Evolutionary conservation across 2,113 vertebrate species (phyloP).

Genomic region (Paedocypris sp.): DNA sequence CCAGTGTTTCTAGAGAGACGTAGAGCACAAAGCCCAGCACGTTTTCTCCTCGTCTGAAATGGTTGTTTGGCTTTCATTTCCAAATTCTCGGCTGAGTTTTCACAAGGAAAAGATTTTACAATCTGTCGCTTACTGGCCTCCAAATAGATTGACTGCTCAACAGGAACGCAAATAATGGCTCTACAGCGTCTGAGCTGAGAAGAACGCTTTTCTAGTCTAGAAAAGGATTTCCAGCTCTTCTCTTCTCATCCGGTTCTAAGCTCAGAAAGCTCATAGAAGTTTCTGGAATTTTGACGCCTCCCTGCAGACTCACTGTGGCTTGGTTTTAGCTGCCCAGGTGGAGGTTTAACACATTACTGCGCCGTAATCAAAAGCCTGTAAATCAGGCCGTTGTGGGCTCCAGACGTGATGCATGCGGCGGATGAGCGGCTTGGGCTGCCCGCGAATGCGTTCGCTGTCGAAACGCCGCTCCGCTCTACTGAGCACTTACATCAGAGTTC

Average conservation of each 20-base stretch:
- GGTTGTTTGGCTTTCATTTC: conserved; percentile 13
- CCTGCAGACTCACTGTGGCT: conserved; percentile 24
- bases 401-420: conserved; percentile 38
- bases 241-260: too few relatives aligned
- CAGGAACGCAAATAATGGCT: conserved; percentile 1
- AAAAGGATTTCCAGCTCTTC: background rate
- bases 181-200: conserved; percentile 8
- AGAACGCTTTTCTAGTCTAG: background rate
- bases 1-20: background rate
- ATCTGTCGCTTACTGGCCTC: background rate
- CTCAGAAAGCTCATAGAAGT: too few relatives aligned
- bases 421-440: conserved; percentile 31
- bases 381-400: conserved; percentile 42
- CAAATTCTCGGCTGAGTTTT: conserved; percentile 17
- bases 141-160: conserved; percentile 2
- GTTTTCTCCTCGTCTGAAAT: background rate
- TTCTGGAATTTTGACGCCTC: too few relatives aligned
- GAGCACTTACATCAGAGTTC: conserved; percentile 27
- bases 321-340: conserved; percentile 27
- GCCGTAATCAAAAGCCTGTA: conserved; percentile 38
- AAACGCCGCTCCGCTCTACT: conserved; percentile 20
- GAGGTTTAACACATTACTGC: conserved; percentile 35
- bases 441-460: conserved; percentile 27
- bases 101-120: background rate
- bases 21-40: background rate